Base-by-base conservation (phyloP, 2,888 invertebrate species). In the Lathronympha strigana region DNA sequence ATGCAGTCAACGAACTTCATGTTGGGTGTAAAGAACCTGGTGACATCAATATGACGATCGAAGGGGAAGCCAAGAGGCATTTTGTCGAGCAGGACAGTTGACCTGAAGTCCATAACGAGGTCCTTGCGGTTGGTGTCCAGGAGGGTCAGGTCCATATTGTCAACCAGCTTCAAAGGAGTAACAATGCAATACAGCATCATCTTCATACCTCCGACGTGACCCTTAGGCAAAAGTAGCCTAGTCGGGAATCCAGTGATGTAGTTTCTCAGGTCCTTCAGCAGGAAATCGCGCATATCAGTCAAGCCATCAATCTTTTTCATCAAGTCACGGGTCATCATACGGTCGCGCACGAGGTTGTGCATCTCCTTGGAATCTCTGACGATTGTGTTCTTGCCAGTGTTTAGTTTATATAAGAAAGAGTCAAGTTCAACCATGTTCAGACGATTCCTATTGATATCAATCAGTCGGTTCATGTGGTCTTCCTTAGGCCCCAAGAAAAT, bases 61-160 rank as follows among this genome's bases (percentile, higher is more conserved):
- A 96, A 93, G 68, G 96, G 96, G 92, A 94, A 96, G 61, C 95
- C 95, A 75, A 94, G 90, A 50, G 95, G 93, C 80, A 93, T 93
- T 71, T 90, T 92, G 80, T 96, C 95, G 51, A 94, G 86, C 77
- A 89, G 73, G 1, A 84, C 81, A 62, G 86, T 88, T 17, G 81
- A 84, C 68, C 90, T 86, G 78, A 78, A 87, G 77, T 90, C 89
- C 13, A 74, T 63, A n/a, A 81, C 69, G 45, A 88, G 73, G 68
- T 93, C 92, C 68, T 87, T 93, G 71, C 88, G 87, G 66, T 86
- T 86, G 64, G 85, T 90, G 64, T 93, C 93, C 31, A 86, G 69
- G n/a, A 88, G 72, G 1, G 70, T 74, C 1, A 82, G 55, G 61
- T 90, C 89, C 40, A 87, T 79, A 67, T 87, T 88, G 45, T 90